Evolutionary conservation across 2,113 vertebrate species (phyloP).

Genomic region (Microtus oregoni): DNA sequence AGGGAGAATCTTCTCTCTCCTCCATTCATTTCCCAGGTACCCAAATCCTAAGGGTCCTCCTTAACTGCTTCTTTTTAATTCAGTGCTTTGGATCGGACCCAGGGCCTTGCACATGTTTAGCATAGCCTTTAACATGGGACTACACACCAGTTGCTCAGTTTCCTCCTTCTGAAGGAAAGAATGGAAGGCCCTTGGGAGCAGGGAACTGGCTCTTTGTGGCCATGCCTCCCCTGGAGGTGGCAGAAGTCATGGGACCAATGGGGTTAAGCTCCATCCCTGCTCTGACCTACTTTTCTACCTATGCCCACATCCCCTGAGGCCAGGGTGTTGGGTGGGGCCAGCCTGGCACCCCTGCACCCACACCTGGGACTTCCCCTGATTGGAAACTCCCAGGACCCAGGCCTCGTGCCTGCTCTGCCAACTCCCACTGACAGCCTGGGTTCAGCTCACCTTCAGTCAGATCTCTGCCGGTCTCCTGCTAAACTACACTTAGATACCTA

Average conservation of each 20-base stretch:
- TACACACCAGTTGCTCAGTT: background rate
- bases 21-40: background rate
- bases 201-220: background rate
- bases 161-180: constrained; percentile 40
- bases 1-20: background rate
- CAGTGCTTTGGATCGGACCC: background rate
- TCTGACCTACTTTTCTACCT: constrained; percentile 78
- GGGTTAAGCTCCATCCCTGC: constrained; percentile 68
- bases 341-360: constrained; percentile 67
- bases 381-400: constrained; percentile 79
- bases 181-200: background rate
- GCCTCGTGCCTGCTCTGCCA: constrained; percentile 62
- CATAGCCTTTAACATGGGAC: background rate
- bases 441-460: constrained; percentile 33
- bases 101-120: background rate
- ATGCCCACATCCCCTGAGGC: constrained; percentile 73
- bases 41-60: constrained; percentile 1
- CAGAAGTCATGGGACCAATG: constrained; percentile 62
- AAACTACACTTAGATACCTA: background rate
- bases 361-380: constrained; percentile 79
- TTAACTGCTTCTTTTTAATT: background rate
- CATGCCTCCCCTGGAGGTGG: background rate
- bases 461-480: constrained; percentile 15
- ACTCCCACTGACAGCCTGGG: constrained; percentile 46
- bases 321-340: constrained; percentile 68